Conservation (phyloP, 2,113 vertebrate genomes). For the Colossoma macropomum region DNA sequence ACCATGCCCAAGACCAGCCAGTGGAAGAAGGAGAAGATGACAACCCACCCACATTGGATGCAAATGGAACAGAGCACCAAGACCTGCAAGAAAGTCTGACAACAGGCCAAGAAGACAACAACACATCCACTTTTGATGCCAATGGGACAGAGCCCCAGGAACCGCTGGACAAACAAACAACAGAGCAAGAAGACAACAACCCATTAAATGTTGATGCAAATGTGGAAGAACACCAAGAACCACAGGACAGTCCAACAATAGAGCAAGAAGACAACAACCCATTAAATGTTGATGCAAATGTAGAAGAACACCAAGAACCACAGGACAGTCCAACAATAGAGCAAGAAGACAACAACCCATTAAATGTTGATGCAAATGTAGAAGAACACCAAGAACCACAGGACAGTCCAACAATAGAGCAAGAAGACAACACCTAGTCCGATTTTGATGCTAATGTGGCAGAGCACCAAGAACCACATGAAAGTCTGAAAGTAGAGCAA, state of each 20-base stretch:
- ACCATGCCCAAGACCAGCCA: neutral
- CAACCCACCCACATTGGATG: neutral
- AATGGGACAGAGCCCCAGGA: conserved; percentile 12
- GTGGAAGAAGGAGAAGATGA: conserved; percentile 19
- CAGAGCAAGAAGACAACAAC: neutral
- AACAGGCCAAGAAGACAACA: neutral
- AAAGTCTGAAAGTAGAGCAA: neutral
- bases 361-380: neutral
- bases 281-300: neutral
- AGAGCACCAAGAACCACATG: conserved; percentile 1
- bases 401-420: neutral
- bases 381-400: neutral
- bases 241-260: neutral
- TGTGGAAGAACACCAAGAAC: neutral
- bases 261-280: conserved; percentile 9
- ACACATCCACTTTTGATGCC: neutral
- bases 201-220: neutral
- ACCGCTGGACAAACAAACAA: neutral
- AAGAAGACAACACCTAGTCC: neutral
- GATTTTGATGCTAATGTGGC: neutral
- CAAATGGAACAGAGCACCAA: conserved; percentile 3
- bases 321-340: neutral
- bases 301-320: neutral
- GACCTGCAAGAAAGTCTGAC: neutral
- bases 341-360: neutral